phyloP scores from a whole-genome alignment of 2,113 vertebrate genomes.

The Centropus bengalensis region DNA sequence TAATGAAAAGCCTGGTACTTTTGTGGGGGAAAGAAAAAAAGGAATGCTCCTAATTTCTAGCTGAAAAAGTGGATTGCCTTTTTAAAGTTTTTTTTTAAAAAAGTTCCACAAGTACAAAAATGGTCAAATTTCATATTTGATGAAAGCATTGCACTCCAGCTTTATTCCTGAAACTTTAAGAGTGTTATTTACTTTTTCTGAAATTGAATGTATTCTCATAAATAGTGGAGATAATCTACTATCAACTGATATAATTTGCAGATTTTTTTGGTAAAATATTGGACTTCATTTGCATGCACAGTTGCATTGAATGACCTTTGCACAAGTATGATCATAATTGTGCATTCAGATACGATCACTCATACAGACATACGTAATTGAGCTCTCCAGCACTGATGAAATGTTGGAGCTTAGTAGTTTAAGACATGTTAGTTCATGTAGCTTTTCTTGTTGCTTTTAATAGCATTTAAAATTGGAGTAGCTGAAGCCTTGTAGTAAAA shows the following conservation, averaged over 20 bases:
- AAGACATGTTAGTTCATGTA: background rate
- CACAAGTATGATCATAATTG: background rate
- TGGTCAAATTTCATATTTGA: background rate
- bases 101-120: background rate
- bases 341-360: background rate
- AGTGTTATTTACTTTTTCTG: background rate
- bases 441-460: background rate
- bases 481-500: background rate
- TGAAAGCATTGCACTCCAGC: background rate
- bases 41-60: background rate
- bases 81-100: background rate
- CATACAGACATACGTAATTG: background rate
- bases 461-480: background rate
- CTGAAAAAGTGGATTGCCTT: background rate
- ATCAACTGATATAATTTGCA: background rate
- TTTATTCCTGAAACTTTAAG: background rate
- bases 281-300: background rate
- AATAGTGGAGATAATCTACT: background rate
- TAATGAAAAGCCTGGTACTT: background rate
- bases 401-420: background rate
- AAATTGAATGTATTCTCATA: background rate
- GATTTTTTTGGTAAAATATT: background rate
- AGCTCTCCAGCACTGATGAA: background rate
- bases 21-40: background rate
- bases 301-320: background rate